Base-by-base conservation (phyloP, 2,888 invertebrate species). In the Zaprionus lineosus region DNA sequence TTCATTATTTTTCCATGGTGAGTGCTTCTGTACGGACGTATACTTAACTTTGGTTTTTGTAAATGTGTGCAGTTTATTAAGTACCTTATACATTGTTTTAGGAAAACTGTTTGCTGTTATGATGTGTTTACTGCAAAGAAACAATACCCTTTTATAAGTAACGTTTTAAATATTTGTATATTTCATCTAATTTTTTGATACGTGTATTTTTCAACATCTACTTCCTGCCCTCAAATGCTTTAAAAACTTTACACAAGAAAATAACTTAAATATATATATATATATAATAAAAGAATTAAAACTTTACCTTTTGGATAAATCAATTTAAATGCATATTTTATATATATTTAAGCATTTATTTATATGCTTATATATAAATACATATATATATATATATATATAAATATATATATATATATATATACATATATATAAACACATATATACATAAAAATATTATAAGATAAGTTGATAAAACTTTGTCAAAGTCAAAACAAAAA, bases 201-300 rank as follows among this genome's bases (percentile, higher is more conserved):
- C 59, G 72, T 74, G 78, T 85, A 79, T 85, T 83, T 84, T 83
- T 85, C 73, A 76, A 85, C 86, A 85, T 79, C 79, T 79, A 83
- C 79, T 79, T 79, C 86, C 84, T 79, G 86, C 86, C 79, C 79
- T 85, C 86, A 64, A 79, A 85, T 85, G 84, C 79, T 85, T 79
- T 79, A n/a, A 79, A 77, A 84, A 84, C 78, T 78, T 77, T 77
- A 78, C 75, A 79, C 64, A 70, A 66, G 58, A 74, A 84, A 77
- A n/a, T n/a, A 67, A 79, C 58, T 59, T 71, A 72, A 65, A 61
- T 57, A 79, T 33, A 62, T 55, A 64, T 67, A 68, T 74, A 74
- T 76, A 24, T 64, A 70, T 55, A 43, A 46, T 33, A 48, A 82
- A 85, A 67, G 41, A 84, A 84, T 78, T 84, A 82, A 77, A 77